These are phyloP conservation scores for Aphaenogaster ashmeadi DNA, from an alignment of 1,140 invertebrate species.

Conservation along the genomic window DNA sequence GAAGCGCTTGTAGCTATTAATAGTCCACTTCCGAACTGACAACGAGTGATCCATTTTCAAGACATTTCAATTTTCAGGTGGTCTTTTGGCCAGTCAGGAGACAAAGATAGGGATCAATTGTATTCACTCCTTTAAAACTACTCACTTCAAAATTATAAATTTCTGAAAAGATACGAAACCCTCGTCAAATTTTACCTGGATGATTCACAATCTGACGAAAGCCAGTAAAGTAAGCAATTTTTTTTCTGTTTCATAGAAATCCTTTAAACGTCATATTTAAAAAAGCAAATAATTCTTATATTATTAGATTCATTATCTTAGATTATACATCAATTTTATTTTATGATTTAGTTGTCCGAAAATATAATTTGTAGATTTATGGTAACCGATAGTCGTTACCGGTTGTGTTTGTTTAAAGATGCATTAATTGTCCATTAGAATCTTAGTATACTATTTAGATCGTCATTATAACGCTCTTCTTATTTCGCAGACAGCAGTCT, in stretches of 20 bases:
- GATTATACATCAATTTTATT: background rate
- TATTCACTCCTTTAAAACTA: conserved; percentile 69
- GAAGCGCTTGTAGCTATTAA: conserved; percentile 71
- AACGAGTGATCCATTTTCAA: conserved; percentile 73
- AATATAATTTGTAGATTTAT: conserved; percentile 21
- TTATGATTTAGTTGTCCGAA: background rate
- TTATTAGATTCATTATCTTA: background rate
- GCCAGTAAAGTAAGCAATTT: conserved; percentile 61
- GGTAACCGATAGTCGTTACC: background rate
- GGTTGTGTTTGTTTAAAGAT: background rate
- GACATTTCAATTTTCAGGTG: conserved; percentile 79
- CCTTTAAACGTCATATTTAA: background rate
- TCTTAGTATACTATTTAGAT: conserved; percentile 12
- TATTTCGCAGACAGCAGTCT: conserved; percentile 33
- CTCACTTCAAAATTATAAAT: conserved; percentile 43
- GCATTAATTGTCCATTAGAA: conserved; percentile 14
- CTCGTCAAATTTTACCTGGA: conserved; percentile 56
- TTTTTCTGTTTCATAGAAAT: background rate
- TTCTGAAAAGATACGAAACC: background rate
- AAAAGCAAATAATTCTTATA: background rate
- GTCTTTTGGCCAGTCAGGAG: conserved; percentile 67
- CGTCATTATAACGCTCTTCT: conserved; percentile 23
- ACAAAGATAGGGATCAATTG: conserved; percentile 77
- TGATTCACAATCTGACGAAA: conserved; percentile 84
- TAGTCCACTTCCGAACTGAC: conserved; percentile 75